These are phyloP conservation scores for Helicolenus hilgendorfi DNA, from an alignment of 2,797 vertebrate genomes.

Conservation along the genomic window DNA sequence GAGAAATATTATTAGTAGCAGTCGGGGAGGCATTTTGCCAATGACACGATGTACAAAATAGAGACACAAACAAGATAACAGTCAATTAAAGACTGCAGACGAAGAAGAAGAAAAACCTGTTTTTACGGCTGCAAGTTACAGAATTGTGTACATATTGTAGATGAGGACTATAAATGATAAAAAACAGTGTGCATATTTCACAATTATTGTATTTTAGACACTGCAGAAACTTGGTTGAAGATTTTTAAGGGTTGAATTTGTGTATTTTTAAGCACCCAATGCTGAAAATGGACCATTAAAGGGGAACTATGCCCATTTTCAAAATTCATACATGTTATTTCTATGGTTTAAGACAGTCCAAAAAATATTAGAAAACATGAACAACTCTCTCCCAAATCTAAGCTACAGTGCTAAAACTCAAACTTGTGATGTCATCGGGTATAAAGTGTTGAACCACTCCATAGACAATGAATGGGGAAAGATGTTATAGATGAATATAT, in stretches of 20 bases:
- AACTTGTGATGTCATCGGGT: no score
- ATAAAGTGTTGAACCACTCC: no score
- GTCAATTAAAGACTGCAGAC: constrained; percentile 30
- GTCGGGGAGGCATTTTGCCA: constrained; percentile 63
- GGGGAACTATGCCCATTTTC: no score
- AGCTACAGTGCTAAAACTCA: no score
- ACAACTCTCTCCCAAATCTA: no score
- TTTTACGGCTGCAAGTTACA: neutral
- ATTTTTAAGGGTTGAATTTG: neutral
- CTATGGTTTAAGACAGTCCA: no score
- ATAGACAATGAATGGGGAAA: no score
- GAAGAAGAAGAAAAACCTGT: constrained; percentile 2
- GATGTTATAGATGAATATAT: no score
- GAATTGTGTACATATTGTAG: neutral
- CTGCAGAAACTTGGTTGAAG: neutral
- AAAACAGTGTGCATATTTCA: neutral
- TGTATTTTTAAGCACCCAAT: neutral
- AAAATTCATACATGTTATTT: no score
- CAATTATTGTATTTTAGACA: neutral
- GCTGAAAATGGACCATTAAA: neutral
- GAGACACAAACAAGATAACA: constrained; percentile 67
- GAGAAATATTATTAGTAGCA: constrained; percentile 85
- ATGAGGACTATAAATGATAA: neutral
- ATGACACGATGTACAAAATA: constrained; percentile 64
- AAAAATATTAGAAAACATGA: no score